phyloP scores from a whole-genome alignment of 2,113 vertebrate genomes.

The Cynopterus brachyotis region DNA sequence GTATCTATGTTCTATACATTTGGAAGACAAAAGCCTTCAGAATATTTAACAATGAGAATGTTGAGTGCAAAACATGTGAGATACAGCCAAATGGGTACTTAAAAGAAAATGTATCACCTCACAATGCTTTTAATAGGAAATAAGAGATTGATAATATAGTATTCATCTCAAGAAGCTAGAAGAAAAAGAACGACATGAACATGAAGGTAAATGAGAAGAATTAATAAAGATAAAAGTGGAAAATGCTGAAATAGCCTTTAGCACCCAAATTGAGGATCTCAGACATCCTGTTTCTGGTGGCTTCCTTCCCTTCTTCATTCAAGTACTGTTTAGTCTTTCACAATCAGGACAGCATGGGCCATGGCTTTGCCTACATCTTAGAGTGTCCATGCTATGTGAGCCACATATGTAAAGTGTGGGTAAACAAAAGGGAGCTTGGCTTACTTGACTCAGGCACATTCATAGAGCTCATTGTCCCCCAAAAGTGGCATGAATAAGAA shows the following conservation, averaged over 20 bases:
- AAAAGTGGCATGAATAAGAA: background rate
- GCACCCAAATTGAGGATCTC: background rate
- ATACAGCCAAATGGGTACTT: background rate
- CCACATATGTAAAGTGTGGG: background rate
- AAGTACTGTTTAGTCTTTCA: background rate
- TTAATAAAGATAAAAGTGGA: background rate
- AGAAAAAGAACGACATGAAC: background rate
- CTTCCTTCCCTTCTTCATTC: no score
- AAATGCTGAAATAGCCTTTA: background rate
- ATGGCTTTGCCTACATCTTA: background rate
- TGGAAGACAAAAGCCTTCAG: conserved; percentile 3
- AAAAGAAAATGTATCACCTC: background rate
- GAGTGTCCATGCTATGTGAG: background rate
- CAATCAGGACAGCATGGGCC: background rate
- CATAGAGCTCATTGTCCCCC: background rate
- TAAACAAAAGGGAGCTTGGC: background rate
- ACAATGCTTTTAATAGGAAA: background rate
- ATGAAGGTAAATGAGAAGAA: background rate
- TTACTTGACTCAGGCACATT: background rate
- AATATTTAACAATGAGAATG: background rate
- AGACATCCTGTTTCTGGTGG: background rate
- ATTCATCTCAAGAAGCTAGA: background rate
- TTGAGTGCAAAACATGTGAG: background rate
- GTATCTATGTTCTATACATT: background rate
- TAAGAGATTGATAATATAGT: background rate